Conservation (phyloP, 2,113 vertebrate species). For the Boleophthalmus pectinirostris region DNA sequence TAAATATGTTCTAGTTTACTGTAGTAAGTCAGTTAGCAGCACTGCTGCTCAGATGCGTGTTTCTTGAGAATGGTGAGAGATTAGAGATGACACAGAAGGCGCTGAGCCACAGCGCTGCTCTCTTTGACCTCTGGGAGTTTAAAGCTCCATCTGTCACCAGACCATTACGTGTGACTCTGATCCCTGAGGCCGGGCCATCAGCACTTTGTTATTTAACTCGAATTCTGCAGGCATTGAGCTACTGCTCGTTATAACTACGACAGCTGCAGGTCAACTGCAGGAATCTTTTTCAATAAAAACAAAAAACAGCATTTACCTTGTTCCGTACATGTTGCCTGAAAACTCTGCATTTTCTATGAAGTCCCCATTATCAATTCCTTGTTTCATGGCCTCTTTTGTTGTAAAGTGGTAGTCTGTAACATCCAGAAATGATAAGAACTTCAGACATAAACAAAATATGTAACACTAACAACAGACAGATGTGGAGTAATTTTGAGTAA, state of each 20-base stretch:
- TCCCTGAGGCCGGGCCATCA: conserved; percentile 12
- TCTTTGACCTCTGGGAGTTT: conserved; percentile 51
- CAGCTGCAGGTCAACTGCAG: not conserved
- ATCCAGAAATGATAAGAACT: conserved; percentile 15
- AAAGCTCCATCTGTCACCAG: conserved; percentile 63
- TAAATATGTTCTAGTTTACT: not conserved
- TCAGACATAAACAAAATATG: not conserved
- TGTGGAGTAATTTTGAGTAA: not conserved
- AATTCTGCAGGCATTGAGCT: not conserved
- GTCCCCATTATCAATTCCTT: conserved; percentile 82
- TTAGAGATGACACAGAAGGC: conserved; percentile 52
- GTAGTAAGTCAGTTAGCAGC: conserved; percentile 21
- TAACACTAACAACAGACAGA: not conserved
- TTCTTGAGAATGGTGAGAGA: conserved; percentile 55
- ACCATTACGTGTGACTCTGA: conserved; percentile 36
- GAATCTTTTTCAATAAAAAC: not conserved
- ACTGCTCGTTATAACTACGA: not conserved
- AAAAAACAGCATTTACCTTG: conserved; percentile 78
- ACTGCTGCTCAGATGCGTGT: conserved; percentile 35
- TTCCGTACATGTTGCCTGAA: conserved; percentile 94
- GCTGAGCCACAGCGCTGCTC: conserved; percentile 49
- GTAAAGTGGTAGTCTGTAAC: conserved; percentile 91
- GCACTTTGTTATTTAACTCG: conserved; percentile 8
- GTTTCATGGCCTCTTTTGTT: conserved; percentile 86
- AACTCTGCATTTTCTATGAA: conserved; percentile 94